Evolutionary conservation across 2,888 invertebrate genomes (phyloP).

Genomic region (Orthosia gracilis): DNA sequence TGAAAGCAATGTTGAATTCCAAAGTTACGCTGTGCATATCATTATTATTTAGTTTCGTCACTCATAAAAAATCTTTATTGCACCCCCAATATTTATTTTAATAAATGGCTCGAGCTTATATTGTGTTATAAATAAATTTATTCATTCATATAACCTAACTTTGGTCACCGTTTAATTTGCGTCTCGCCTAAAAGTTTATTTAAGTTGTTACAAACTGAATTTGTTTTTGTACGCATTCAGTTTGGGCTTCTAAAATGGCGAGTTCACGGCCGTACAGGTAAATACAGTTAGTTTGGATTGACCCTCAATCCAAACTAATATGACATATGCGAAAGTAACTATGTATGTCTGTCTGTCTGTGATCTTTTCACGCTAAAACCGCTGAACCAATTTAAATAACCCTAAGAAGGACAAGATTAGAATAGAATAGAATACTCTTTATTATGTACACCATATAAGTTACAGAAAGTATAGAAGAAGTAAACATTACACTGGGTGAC

Average conservation of each 20-base stretch:
- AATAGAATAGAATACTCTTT: too few relatives aligned
- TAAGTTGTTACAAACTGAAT: slow-evolving; percentile 47
- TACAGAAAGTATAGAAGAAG: too few relatives aligned
- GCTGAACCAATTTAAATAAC: too few relatives aligned
- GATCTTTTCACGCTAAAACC: too few relatives aligned
- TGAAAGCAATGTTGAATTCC: too few relatives aligned
- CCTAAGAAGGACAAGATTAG: too few relatives aligned
- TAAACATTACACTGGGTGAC: too few relatives aligned
- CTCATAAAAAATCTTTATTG: not conserved
- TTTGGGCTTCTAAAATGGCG: slow-evolving; percentile 37
- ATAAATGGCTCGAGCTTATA: not conserved
- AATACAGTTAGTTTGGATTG: not conserved
- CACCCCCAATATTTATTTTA: slow-evolving; percentile 10
- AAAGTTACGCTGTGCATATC: not conserved
- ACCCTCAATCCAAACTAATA: too few relatives aligned
- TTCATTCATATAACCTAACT: slow-evolving; percentile 38
- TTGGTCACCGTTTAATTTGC: slow-evolving; percentile 47
- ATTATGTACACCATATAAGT: too few relatives aligned
- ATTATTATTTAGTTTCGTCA: not conserved
- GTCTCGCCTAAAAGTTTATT: slow-evolving; percentile 42
- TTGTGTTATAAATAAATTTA: slow-evolving; percentile 28
- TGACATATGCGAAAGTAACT: too few relatives aligned
- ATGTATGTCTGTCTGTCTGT: too few relatives aligned
- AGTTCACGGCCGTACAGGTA: not conserved
- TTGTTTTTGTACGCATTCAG: slow-evolving; percentile 43